phyloP scores from a whole-genome alignment of 2,888 invertebrate species.

The Eupithecia centaureata region DNA sequence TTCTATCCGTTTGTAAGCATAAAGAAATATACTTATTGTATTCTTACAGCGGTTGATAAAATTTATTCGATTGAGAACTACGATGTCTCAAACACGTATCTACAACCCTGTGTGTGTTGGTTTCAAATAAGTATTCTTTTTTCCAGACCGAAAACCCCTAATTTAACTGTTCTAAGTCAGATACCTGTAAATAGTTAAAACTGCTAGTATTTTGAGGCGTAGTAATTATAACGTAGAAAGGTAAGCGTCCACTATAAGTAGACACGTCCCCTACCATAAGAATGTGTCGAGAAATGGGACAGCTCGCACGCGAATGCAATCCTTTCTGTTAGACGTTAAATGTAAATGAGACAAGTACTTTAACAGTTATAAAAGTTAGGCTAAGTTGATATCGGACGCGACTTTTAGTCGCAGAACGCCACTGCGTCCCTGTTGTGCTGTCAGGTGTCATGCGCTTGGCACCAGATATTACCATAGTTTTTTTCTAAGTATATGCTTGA shows the following conservation, averaged over 20 bases:
- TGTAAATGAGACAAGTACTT: conserved; percentile 38
- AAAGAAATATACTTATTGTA: too few species aligned
- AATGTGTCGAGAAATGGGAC: conserved; percentile 16
- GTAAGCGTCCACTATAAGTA: not conserved
- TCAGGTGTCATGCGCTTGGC: not conserved
- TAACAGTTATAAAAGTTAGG: conserved; percentile 33
- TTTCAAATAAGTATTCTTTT: not conserved
- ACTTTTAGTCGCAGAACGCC: conserved; percentile 18
- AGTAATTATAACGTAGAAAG: not conserved
- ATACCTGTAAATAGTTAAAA: not conserved
- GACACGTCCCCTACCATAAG: conserved; percentile 17
- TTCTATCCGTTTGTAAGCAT: too few species aligned
- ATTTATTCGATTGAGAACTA: too few species aligned
- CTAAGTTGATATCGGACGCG: conserved; percentile 13
- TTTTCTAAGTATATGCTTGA: too few species aligned
- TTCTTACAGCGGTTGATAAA: too few species aligned
- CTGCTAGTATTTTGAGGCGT: not conserved
- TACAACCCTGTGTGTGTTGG: not conserved
- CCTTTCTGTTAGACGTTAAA: conserved; percentile 35
- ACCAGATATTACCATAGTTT: too few species aligned
- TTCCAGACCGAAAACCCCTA: not conserved
- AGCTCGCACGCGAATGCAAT: conserved; percentile 36
- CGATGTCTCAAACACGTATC: too few species aligned
- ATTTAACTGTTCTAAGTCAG: not conserved
- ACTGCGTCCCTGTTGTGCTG: not conserved